Base-by-base conservation (phyloP, 2,113 vertebrate genomes). In the Microtus richardsoni region DNA sequence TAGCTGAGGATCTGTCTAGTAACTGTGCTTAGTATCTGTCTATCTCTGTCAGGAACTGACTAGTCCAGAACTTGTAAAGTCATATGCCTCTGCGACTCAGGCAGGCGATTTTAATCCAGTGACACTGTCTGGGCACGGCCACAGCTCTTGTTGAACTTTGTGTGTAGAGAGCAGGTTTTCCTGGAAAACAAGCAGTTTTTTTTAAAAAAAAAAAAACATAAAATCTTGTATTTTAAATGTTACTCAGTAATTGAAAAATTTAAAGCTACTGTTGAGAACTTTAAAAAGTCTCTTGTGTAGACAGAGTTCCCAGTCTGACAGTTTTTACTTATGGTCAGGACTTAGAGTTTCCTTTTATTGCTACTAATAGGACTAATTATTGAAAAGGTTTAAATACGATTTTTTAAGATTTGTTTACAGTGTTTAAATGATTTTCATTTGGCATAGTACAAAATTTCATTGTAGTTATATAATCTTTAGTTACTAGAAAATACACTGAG, bases 181-280 rank as follows among this genome's bases (percentile, higher is more conserved):
- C 58, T 84, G 14, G 36, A 41, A 92, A 96, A 77, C 79, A 75
- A 83, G 9, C 41, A 91, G 13, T 91, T 89, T 36, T 68, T 52
- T 54, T 54, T 54, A 3, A 54, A 49, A 49, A 58, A 54, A 17
- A 17, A 54, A 54, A 54, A 54, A 1, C 75, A n/a, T 92, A 78
- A 86, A 88, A 92, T 78, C 66, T 92, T 88, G 68, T n/a, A 78
- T 70, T 87, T 96, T 91, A 94, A 89, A 60, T 88, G 44, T 83
- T 96, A 75, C 26, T 11, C 91, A 44, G 79, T 90, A 71, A 85
- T 60, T 90, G 39, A 88, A 92, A 90, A 86, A 8, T 36, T 49
- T 24, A 39, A 70, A 87, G 77, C 73, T 94, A n/a, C 66, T 83
- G 26, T 74, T 22, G 22, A 75, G n/a, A 89, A 60, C 92, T 96